Evolutionary conservation across 2,888 invertebrate species (phyloP).

Genomic region (Orchesellides sinensis): DNA sequence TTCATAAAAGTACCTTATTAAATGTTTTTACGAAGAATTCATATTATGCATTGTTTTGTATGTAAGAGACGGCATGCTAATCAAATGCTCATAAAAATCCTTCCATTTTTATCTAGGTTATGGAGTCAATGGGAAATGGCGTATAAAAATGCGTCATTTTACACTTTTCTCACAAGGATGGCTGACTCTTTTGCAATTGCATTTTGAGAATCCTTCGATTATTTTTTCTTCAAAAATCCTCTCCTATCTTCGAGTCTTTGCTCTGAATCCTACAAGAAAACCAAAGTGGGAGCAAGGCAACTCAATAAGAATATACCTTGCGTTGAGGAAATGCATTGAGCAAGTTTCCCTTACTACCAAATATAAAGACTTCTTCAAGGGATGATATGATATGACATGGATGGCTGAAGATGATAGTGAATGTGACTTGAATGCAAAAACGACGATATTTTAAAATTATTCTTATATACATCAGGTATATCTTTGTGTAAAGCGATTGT

Average conservation of each 20-base stretch:
- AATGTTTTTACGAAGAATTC: too few species aligned
- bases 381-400: constrained; percentile 21
- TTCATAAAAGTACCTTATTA: too few species aligned
- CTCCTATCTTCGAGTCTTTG: too few species aligned
- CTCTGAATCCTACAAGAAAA: constrained; percentile 45
- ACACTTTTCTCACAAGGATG: constrained; percentile 48
- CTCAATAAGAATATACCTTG: not conserved
- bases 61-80: not conserved
- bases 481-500: too few species aligned
- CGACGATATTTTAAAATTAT: too few species aligned
- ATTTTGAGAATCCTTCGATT: not conserved
- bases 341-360: too few species aligned
- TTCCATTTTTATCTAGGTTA: constrained; percentile 49
- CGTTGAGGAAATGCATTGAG: constrained; percentile 43
- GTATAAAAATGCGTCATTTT: constrained; percentile 48
- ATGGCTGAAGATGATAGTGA: constrained; percentile 55
- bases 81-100: not conserved
- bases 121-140: constrained; percentile 62
- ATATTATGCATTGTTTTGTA: too few species aligned
- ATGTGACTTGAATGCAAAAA: constrained; percentile 12
- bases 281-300: constrained; percentile 35
- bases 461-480: not conserved
- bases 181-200: constrained; percentile 45
- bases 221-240: not conserved
- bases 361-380: too few species aligned